Conservation (phyloP, 2,113 vertebrate genomes). For the Ellobius talpinus region DNA sequence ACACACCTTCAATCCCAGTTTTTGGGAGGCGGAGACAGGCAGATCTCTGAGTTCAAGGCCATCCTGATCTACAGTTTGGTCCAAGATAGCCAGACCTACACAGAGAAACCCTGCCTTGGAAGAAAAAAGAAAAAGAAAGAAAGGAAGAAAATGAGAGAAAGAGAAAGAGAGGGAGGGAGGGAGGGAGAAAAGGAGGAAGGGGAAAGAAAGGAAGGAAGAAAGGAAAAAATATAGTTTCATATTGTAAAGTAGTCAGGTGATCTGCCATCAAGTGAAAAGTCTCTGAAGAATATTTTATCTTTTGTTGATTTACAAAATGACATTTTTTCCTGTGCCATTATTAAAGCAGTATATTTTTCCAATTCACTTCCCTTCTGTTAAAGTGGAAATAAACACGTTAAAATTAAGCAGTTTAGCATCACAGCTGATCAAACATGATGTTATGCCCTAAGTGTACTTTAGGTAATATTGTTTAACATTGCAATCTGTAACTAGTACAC, state of each 20-base stretch:
- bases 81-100: neutral
- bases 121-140: neutral
- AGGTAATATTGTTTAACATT: slow-evolving; percentile 20
- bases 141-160: neutral
- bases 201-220: neutral
- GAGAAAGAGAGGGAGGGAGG: neutral
- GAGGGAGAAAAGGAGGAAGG: neutral
- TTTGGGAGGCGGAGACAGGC: neutral
- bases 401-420: slow-evolving; percentile 55
- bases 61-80: neutral
- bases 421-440: neutral
- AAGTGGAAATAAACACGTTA: slow-evolving; percentile 50
- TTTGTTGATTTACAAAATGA: slow-evolving; percentile 69
- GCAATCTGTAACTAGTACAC: neutral
- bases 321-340: slow-evolving; percentile 23
- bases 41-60: neutral
- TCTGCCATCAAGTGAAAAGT: neutral
- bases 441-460: neutral
- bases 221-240: neutral
- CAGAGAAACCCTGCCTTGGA: neutral
- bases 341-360: slow-evolving; percentile 38
- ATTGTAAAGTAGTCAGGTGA: neutral
- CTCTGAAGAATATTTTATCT: slow-evolving; percentile 41
- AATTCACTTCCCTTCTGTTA: slow-evolving; percentile 56
- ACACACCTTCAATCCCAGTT: neutral